These are phyloP conservation scores for Saccostrea echinata DNA, from an alignment of 1,140 invertebrate genomes.

Conservation along the genomic window DNA sequence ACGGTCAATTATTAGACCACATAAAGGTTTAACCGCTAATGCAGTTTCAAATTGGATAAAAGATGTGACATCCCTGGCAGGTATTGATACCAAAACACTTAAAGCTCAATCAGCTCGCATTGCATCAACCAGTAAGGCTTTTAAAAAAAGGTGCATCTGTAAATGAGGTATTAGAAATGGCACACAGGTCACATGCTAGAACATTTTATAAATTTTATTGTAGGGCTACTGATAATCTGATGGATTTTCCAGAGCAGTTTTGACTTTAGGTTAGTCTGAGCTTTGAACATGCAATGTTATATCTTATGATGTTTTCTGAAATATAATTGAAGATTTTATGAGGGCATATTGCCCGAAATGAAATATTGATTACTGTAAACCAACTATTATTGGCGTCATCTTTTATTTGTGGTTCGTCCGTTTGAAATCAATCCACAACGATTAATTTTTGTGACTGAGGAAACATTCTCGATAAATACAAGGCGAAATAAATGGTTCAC, in stretches of 20 bases:
- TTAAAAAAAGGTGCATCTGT: neutral
- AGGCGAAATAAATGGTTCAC: too few species aligned
- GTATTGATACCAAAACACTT: slow-evolving; percentile 28
- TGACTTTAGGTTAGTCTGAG: slow-evolving; percentile 12
- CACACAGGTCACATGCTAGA: neutral
- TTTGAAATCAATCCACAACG: too few species aligned
- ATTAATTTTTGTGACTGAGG: too few species aligned
- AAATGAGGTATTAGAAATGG: slow-evolving; percentile 31
- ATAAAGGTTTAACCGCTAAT: neutral
- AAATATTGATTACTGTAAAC: slow-evolving; percentile 43
- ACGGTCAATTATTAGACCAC: slow-evolving; percentile 7
- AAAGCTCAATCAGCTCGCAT: slow-evolving; percentile 35
- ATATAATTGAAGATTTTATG: slow-evolving; percentile 50
- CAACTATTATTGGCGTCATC: too few species aligned
- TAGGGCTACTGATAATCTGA: neutral
- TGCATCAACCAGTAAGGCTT: slow-evolving; percentile 42
- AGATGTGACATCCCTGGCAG: neutral
- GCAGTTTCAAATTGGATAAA: slow-evolving; percentile 36
- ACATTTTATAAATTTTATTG: slow-evolving; percentile 39
- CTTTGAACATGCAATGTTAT: slow-evolving; percentile 50
- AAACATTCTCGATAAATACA: too few species aligned
- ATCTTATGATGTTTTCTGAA: slow-evolving; percentile 44
- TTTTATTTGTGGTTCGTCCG: too few species aligned
- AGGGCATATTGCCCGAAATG: slow-evolving; percentile 35
- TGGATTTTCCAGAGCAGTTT: neutral